Evolutionary conservation across 2,113 vertebrate genomes (phyloP), one percentile per base, ranked within the genome.

Genomic region (Etheostoma cragini): DNA sequence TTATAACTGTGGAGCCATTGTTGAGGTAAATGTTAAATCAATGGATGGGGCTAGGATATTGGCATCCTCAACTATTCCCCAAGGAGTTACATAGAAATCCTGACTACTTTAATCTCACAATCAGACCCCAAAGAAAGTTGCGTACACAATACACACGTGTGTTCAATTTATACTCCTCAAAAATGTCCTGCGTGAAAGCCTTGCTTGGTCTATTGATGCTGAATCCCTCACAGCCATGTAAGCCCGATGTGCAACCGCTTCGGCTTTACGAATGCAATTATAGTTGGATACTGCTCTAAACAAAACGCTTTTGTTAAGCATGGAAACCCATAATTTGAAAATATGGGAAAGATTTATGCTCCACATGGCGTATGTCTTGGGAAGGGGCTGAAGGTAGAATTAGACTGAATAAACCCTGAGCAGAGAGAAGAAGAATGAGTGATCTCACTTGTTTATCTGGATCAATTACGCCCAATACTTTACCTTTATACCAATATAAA

Each of bases 1-100:
- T 87, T 89, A 3, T 58, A 80, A 93, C 89, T 92, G 89, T 86
- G 83, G 87, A 58, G 72, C 89, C 79, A 83, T 91, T 93, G 90
- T 93, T 85, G 58, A 84, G 73, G 80, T 76, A 76, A 87, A 86
- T 69, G 79, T 67, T 61, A 84, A 76, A 86, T 89, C 78, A 87
- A 53, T 84, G 74, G 82, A 82, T 66, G 22, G 24, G 47, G 66
- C 61, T 54, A 12, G 30, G 30, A 12, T 42, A 65, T 62, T 76
- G 77, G 75, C 66, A 30, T 80, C 65, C 50, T 30, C 33, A 60
- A 47, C 6, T 67, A 14, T 80, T 79, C 84, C 77, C 10, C 4
- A 2, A 54, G 72, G 77, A 86, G 7, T 50, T 63, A 76, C 78
- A 78, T 57, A 26, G 66, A 72, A 77, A 75, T 82, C 45, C 56